phyloP scores from a whole-genome alignment of 92 coral and sea anemone species.

The Isaurus tuberculatus region DNA sequence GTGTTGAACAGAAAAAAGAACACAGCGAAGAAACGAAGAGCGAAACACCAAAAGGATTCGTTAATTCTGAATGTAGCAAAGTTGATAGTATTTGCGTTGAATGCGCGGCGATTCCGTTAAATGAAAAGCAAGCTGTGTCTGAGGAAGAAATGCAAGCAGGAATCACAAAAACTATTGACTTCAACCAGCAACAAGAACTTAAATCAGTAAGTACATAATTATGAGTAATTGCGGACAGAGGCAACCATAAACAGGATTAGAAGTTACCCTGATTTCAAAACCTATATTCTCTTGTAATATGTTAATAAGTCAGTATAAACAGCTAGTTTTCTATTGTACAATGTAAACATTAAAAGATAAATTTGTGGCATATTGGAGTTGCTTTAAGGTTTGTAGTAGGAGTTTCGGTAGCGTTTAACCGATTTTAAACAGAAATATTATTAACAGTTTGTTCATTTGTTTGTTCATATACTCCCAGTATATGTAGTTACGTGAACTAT shows the following conservation, averaged over 20 bases:
- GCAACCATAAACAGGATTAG: neutral
- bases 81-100: neutral
- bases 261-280: neutral
- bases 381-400: neutral
- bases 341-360: neutral
- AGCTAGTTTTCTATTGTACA: neutral
- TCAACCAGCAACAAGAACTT: neutral
- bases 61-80: neutral
- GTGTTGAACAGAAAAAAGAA: neutral
- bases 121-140: neutral
- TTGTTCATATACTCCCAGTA: neutral
- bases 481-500: too few species aligned
- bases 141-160: conserved; percentile 35
- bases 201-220: conserved; percentile 20
- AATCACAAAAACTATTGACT: neutral
- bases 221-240: neutral
- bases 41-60: neutral
- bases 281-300: neutral
- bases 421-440: neutral
- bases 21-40: neutral
- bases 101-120: neutral
- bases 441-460: neutral
- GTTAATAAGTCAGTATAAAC: neutral
- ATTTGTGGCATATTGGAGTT: neutral
- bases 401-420: neutral